Percentiles rank a stretch among this genome's conserved stretches.
phyloP scores from a whole-genome alignment of 2,113 vertebrate species.

The Eleginops maclovinus region DNA sequence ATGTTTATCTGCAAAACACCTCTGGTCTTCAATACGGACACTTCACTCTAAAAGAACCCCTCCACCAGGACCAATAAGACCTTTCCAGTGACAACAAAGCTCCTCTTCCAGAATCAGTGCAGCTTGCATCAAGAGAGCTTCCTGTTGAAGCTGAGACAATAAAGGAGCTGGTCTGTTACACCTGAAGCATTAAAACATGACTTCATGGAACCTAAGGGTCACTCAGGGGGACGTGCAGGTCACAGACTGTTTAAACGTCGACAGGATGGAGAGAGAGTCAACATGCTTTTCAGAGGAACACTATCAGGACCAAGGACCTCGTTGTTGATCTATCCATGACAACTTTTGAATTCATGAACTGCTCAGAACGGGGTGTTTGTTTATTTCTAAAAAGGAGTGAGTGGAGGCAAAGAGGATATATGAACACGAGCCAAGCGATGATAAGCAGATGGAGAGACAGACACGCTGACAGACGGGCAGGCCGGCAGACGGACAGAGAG shows the following conservation, averaged over 20 bases:
- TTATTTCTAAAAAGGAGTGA: not conserved
- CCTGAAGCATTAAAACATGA: constrained; percentile 20
- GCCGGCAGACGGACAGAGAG: constrained; percentile 16
- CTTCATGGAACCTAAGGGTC: constrained; percentile 42
- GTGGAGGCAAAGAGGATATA: constrained; percentile 2
- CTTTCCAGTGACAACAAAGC: constrained; percentile 41
- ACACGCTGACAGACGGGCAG: constrained; percentile 28
- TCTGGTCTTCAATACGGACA: not conserved
- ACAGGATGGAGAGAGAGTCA: not conserved
- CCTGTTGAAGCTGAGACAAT: constrained; percentile 40
- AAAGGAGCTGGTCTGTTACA: constrained; percentile 51
- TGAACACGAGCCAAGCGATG: constrained; percentile 27
- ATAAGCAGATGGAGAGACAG: constrained; percentile 41
- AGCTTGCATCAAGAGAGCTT: constrained; percentile 33
- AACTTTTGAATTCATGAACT: not conserved
- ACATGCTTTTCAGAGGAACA: constrained; percentile 11
- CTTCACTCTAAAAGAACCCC: not conserved
- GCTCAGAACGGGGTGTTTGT: not conserved
- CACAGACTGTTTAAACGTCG: not conserved
- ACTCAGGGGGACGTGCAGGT: constrained; percentile 30
- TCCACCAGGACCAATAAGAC: constrained; percentile 19
- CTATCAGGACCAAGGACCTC: constrained; percentile 1
- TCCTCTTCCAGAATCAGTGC: constrained; percentile 41
- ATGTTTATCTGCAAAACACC: not conserved
- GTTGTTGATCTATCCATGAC: constrained; percentile 8